Evolutionary conservation across 1,140 invertebrate species (phyloP), one percentile per base, ranked within the genome.

Genomic region (Globodera ellingtonae): DNA sequence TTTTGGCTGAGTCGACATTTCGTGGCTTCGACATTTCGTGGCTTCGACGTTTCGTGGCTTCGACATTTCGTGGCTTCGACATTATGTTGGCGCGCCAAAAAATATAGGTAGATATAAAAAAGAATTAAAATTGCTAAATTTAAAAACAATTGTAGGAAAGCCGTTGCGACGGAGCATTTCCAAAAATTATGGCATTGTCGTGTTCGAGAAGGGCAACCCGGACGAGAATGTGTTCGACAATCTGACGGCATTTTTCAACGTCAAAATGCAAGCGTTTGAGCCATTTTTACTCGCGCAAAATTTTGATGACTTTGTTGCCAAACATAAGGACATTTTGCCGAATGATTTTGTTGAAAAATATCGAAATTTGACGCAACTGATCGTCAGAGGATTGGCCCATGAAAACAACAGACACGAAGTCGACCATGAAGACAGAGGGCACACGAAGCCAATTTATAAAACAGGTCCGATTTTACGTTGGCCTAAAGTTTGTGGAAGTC

Each of bases 291-390:
- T 6, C 5, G 4, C 13, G 0, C 62, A 69, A 18, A n/a, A 67
- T 0, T 67, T 77, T 21, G 46, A 77, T 9, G 0, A 13, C 69
- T 47, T 77, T 13, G 65, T 77, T n/a, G 21, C 15, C 10, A 13
- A 18, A 1, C 47, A 48, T 7, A 4, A 9, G 8, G 21, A 47
- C 47, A 13, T 35, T 77, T 44, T 69, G 65, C 69, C 75, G 13
- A 46, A 44, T 0, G 0, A 35, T 44, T 59, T 77, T 13, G n/a
- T 24, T 15, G 2, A 48, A 48, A 65, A 69, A 46, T 77, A 77
- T 69, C 9, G 24, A 10, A 15, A 69, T 7, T 62, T 77, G 48
- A 77, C 52, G 24, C 18, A 77, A n/a, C 69, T 62, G 13, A 77
- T 77, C n/a, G 6, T 46, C 4, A n/a, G 9, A 70, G 35, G 46